Conservation (phyloP, 2,888 invertebrate genomes). For the Oconnorella tubifera region DNA sequence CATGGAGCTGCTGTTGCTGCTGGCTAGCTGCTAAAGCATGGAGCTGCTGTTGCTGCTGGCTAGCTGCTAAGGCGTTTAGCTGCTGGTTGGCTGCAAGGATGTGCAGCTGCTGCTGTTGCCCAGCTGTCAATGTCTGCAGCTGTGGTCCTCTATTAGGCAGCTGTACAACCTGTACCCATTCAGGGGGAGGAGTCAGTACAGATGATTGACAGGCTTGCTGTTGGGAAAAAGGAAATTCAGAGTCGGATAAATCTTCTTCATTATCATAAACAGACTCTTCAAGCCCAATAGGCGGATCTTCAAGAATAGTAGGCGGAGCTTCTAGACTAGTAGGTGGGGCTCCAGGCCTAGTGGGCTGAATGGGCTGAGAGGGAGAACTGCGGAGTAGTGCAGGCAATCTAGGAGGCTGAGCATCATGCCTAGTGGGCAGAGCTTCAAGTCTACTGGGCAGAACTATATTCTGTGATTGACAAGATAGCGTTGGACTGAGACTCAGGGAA, state of each 20-base stretch:
- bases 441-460: too few species aligned
- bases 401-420: too few species aligned
- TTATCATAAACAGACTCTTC: neutral
- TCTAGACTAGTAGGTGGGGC: neutral
- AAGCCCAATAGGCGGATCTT: neutral
- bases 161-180: slow-evolving; percentile 1
- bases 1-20: slow-evolving; percentile 27
- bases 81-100: slow-evolving; percentile 4
- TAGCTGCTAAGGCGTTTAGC: too few species aligned
- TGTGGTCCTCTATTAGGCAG: neutral
- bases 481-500: too few species aligned
- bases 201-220: neutral
- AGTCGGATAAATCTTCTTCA: too few species aligned
- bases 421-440: neutral
- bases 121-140: neutral
- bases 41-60: slow-evolving; percentile 12
- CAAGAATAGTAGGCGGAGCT: neutral
- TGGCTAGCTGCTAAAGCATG: slow-evolving; percentile 20
- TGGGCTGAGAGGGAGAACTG: too few species aligned
- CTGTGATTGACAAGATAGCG: too few species aligned
- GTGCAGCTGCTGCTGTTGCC: slow-evolving; percentile 7
- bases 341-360: too few species aligned
- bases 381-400: too few species aligned
- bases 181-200: slow-evolving; percentile 2
- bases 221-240: too few species aligned